These are phyloP conservation scores for Odocoileus hemionus DNA, from an alignment of 2,113 vertebrate species.

Conservation along the genomic window DNA sequence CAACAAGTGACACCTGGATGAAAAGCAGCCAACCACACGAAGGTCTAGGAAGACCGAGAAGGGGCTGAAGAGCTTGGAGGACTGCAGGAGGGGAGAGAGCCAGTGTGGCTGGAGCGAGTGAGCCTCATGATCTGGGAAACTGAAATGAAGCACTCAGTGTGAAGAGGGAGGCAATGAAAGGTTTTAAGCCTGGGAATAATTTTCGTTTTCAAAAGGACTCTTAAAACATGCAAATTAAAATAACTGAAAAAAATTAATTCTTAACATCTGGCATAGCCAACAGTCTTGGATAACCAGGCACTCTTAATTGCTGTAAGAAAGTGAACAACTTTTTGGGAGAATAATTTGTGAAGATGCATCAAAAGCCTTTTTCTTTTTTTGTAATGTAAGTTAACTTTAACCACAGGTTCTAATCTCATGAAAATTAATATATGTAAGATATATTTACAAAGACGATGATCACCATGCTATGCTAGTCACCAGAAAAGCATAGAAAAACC, in stretches of 20 bases:
- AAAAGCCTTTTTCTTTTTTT: background rate
- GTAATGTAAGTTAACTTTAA: background rate
- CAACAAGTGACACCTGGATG: background rate
- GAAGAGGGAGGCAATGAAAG: background rate
- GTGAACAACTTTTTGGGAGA: background rate
- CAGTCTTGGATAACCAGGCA: background rate
- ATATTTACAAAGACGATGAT: background rate
- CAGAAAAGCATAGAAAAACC: background rate
- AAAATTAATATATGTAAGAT: background rate
- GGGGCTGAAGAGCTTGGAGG: background rate
- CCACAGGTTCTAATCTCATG: background rate
- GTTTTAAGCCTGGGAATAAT: background rate
- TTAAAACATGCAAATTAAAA: conserved; percentile 7
- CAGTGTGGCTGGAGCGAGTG: background rate
- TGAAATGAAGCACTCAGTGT: background rate
- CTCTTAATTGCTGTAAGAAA: background rate
- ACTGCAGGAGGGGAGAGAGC: background rate
- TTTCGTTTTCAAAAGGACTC: background rate
- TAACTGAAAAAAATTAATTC: background rate
- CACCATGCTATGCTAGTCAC: background rate
- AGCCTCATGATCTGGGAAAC: background rate
- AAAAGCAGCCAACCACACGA: background rate
- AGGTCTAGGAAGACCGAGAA: background rate
- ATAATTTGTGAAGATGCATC: background rate
- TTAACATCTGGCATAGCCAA: background rate